These are phyloP conservation scores for Cyrtodaria siliqua DNA, from an alignment of 2,888 invertebrate genomes.

Conservation along the genomic window DNA sequence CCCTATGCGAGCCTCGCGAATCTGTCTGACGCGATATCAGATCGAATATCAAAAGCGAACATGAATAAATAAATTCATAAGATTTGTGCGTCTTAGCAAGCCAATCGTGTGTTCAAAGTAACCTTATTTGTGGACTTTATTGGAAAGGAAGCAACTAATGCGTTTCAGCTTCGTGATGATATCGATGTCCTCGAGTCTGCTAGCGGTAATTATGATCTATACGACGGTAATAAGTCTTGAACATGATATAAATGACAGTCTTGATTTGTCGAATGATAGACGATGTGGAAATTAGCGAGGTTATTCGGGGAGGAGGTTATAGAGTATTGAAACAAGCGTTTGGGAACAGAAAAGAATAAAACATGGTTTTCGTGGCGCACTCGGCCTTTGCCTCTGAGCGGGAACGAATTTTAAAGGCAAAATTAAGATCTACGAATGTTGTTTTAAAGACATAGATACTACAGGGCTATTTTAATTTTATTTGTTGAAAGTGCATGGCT, in stretches of 20 bases:
- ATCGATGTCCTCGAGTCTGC: constrained; percentile 2
- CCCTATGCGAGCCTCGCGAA: no score
- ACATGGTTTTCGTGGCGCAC: no score
- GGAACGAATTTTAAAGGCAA: no score
- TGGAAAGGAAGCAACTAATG: constrained; percentile 21
- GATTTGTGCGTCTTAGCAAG: constrained; percentile 29
- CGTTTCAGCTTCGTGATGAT: constrained; percentile 2
- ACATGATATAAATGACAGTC: constrained; percentile 49
- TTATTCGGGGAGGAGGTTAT: background rate
- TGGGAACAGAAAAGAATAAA: background rate
- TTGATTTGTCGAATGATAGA: constrained; percentile 23
- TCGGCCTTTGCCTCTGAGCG: no score
- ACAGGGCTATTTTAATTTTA: background rate
- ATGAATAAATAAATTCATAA: constrained; percentile 35
- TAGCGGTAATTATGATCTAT: constrained; percentile 45
- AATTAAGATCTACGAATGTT: background rate
- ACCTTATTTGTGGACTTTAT: constrained; percentile 24
- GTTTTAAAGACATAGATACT: background rate
- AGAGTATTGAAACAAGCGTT: background rate
- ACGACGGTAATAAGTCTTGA: constrained; percentile 27
- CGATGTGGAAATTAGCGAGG: constrained; percentile 32
- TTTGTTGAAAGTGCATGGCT: no score
- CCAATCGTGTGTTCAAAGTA: constrained; percentile 32
- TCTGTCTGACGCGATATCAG: constrained; percentile 2
- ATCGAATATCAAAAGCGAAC: constrained; percentile 19